Base-by-base conservation (phyloP, 1,140 invertebrate species). In the Lasaia peninsularis region DNA sequence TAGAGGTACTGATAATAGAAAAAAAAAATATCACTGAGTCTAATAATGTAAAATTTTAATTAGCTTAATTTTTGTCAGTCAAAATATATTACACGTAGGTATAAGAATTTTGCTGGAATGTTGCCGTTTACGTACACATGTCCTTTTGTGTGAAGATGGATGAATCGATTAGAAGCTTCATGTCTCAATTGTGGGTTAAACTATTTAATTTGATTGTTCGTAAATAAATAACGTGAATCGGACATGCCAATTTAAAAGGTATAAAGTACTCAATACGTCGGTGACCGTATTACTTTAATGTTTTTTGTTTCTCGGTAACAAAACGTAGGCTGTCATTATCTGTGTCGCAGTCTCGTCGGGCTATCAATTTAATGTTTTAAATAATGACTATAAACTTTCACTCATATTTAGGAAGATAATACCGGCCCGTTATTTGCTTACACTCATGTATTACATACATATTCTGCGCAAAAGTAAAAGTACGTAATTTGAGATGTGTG, bases 301-400 rank as follows among this genome's bases (percentile, higher is more conserved):
- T 60, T 67, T 52, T 62, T 52, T 62, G 60, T 71, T 76, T 75
- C 69, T 71, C 63, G 56, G 59, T 69, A 69, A 63, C 55, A 59
- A 56, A 63, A 67, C 70, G 68, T 79, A 76, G 79, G 73, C 57
- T 60, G 69, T 52, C 67, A 70, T 73, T 70, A 79, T 73, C 74
- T 72, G 70, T 69, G 65, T 69, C 51, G 58, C 58, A 64, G 65
- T 58, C 56, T 70, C 65, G 62, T 56, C 60, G 58, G 58, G 61
- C 60, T 66, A 75, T 75, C 71, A 77, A 78, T 78, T 78, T 70
- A 72, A 75, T 78, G 73, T 75, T 79, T 76, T 72, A 66, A 66
- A 73, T 76, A 69, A 69, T 65, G 40, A 58, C 58, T 67, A 65
- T 66, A 63, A 69, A 77, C 79, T 82, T 80, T 82, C 75, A 71